Evolutionary conservation across 2,888 invertebrate genomes (phyloP).

Genomic region (Meiosimyza decipiens): DNA sequence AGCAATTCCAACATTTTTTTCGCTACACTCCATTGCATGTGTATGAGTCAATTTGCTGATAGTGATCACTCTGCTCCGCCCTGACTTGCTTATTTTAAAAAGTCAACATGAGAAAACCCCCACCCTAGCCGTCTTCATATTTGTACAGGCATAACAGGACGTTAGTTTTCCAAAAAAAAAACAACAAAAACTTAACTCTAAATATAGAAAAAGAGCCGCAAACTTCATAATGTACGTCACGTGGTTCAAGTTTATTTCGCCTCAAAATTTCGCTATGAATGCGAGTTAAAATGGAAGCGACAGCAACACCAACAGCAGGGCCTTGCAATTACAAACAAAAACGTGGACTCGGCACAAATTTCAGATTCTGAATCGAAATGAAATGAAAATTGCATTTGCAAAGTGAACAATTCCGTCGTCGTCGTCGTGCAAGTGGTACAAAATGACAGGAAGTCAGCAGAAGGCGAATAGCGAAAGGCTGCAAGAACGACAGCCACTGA

Average conservation of each 20-base stretch:
- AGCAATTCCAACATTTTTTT: slow-evolving; percentile 13
- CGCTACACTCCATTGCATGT: background rate
- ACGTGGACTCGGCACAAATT: slow-evolving; percentile 13
- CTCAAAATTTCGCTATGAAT: background rate
- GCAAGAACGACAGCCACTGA: too few species aligned
- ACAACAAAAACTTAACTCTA: too few species aligned
- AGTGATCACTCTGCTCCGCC: slow-evolving; percentile 10
- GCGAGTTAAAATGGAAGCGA: background rate
- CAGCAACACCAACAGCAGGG: background rate
- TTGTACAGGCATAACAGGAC: background rate
- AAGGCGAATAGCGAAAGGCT: too few species aligned
- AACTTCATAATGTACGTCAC: slow-evolving; percentile 20
- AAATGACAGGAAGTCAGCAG: background rate
- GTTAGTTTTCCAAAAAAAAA: background rate
- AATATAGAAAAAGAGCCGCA: background rate
- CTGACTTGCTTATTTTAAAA: background rate
- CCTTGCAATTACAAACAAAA: slow-evolving; percentile 18
- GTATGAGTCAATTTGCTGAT: slow-evolving; percentile 27
- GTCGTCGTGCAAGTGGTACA: background rate
- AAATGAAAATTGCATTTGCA: slow-evolving; percentile 42
- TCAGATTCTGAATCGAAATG: slow-evolving; percentile 22
- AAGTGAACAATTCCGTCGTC: slow-evolving; percentile 21
- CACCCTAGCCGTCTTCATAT: background rate
- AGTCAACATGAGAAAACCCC: background rate
- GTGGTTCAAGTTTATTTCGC: slow-evolving; percentile 11